Evolutionary conservation across 2,888 invertebrate species (phyloP), one percentile per base, ranked within the genome.

Genomic region (Lithophane leautieri): DNA sequence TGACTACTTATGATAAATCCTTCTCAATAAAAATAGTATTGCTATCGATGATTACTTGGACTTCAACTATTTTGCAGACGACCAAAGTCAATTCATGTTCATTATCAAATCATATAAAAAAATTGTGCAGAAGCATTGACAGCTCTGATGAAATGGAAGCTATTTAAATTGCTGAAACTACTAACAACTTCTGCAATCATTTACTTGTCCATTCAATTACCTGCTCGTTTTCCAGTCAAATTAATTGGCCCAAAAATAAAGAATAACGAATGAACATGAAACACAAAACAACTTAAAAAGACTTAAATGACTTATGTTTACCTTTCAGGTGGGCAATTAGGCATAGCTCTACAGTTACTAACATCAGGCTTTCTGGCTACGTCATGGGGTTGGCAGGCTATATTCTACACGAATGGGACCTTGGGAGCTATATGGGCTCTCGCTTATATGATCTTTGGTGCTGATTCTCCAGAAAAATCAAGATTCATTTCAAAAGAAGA

Each of bases 261-360:
- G 70, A 69, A 61, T 34, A 69, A 40, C 65, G 28, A 79, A 34
- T 63, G 60, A 67, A 79, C 63, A 61, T 34, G 56, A 74, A 79
- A 83, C 60, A 16, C 22, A 16, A 52, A 66, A 68, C 12, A 25
- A 47, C 67, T 58, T 72, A 58, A 42, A 66, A n/a, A 8, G 12
- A 40, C 61, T 82, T 52, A 52, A 42, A 52, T 68, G 58, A 52
- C 42, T 77, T 47, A 60, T 81, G 66, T 81, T 66, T 71, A 11
- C 60, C 22, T 86, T 86, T 74, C 94, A 95, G 98, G 98, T 67
- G 97, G 97, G 16, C 98, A 98, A 90, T 97, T 98, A 16, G 99
- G 99, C 12, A 98, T 98, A 16, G 98, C 98, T 0, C 90, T 98
- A 1, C 97, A 98, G 87, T 93, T 98, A 89, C 97, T 98, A 22